These are phyloP conservation scores for Orchesella cincta DNA, from an alignment of 1,140 invertebrate genomes.

Conservation along the genomic window DNA sequence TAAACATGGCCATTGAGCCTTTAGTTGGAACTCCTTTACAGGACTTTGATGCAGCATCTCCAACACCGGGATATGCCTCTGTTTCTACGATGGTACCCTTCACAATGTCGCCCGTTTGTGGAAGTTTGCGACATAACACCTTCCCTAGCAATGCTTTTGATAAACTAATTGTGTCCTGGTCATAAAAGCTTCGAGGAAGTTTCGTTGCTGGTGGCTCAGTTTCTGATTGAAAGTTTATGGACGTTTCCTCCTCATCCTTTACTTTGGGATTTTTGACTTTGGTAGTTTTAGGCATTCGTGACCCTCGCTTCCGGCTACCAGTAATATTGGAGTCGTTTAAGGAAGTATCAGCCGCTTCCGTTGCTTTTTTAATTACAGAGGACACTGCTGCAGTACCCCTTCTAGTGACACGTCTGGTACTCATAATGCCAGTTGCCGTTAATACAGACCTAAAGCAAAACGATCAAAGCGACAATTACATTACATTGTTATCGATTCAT, in stretches of 20 bases:
- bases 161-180: slow-evolving; percentile 32
- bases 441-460: no score
- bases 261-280: no score
- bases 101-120: slow-evolving; percentile 59
- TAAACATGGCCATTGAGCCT: slow-evolving; percentile 75
- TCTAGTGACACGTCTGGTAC: no score
- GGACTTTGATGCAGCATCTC: slow-evolving; percentile 74
- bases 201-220: background rate
- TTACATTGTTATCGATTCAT: no score
- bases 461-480: no score
- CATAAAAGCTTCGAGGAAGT: slow-evolving; percentile 41
- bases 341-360: no score
- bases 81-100: slow-evolving; percentile 76
- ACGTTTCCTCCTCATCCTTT: slow-evolving; percentile 16
- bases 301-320: no score
- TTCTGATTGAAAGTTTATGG: no score
- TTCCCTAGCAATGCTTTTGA: slow-evolving; percentile 63
- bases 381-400: no score
- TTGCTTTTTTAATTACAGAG: no score
- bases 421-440: no score
- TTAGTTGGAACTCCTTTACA: slow-evolving; percentile 67
- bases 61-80: slow-evolving; percentile 71
- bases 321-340: no score
- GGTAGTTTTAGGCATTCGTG: background rate
- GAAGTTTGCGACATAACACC: slow-evolving; percentile 64